Conservation (phyloP, 1,140 invertebrate genomes). For the Brachionus plicatilis region DNA sequence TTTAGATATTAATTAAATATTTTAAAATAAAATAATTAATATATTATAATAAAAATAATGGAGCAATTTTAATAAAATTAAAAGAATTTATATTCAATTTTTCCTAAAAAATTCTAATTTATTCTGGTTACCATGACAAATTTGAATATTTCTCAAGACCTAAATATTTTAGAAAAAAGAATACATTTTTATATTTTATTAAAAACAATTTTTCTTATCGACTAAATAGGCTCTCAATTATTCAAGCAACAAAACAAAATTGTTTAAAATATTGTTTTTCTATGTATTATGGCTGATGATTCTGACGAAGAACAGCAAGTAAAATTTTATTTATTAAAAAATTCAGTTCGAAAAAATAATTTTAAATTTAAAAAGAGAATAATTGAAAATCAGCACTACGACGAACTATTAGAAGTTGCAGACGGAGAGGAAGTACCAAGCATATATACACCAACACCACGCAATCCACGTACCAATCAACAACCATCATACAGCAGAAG, state of each 20-base stretch:
- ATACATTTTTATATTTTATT: neutral
- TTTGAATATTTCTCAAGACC: neutral
- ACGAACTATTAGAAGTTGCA: constrained; percentile 48
- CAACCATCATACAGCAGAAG: neutral
- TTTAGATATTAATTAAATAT: neutral
- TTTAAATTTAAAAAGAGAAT: neutral
- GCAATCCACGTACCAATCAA: constrained; percentile 40
- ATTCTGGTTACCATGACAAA: neutral
- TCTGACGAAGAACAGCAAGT: constrained; percentile 40
- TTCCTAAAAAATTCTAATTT: neutral
- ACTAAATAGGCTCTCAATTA: neutral
- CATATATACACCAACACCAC: constrained; percentile 49
- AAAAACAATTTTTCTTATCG: neutral
- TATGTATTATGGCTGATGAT: constrained; percentile 38
- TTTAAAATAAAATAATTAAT: neutral
- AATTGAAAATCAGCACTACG: constrained; percentile 51
- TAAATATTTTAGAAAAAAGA: constrained; percentile 5
- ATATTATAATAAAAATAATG: neutral
- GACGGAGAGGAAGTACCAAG: constrained; percentile 54
- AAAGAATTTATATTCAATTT: neutral
- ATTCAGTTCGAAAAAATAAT: neutral
- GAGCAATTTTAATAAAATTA: neutral
- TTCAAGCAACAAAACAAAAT: neutral
- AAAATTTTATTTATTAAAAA: constrained; percentile 3
- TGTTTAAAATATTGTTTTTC: neutral